phyloP scores from a whole-genome alignment of 2,113 vertebrate species.

The Equus przewalskii region DNA sequence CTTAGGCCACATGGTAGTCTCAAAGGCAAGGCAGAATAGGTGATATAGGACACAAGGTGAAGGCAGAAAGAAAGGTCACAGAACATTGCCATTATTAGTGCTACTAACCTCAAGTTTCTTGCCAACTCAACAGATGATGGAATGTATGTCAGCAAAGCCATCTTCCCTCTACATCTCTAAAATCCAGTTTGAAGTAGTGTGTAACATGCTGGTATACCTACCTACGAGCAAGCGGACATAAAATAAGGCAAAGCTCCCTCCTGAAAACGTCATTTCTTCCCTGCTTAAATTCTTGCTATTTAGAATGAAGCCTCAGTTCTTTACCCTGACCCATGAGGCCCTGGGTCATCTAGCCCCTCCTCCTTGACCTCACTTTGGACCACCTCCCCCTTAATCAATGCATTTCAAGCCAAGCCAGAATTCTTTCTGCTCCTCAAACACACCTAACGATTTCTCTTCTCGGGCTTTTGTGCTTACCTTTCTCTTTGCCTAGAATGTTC shows the following conservation, averaged over 20 bases:
- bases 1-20: background rate
- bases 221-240: background rate
- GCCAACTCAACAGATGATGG: background rate
- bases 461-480: background rate
- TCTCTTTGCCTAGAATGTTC: background rate
- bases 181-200: background rate
- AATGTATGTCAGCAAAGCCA: background rate
- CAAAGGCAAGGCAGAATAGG: background rate
- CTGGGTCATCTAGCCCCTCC: background rate
- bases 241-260: background rate
- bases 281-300: slow-evolving; percentile 4
- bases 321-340: background rate
- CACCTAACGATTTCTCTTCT: background rate
- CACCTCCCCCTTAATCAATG: background rate
- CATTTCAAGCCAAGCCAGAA: background rate
- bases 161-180: background rate
- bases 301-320: background rate
- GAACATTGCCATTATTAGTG: background rate
- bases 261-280: background rate
- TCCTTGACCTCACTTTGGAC: background rate
- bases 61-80: background rate
- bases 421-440: background rate
- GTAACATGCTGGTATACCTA: background rate
- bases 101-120: background rate
- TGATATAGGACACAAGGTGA: background rate